Base-by-base conservation (phyloP, 2,797 vertebrate species). In the Rhodeus uyekii region DNA sequence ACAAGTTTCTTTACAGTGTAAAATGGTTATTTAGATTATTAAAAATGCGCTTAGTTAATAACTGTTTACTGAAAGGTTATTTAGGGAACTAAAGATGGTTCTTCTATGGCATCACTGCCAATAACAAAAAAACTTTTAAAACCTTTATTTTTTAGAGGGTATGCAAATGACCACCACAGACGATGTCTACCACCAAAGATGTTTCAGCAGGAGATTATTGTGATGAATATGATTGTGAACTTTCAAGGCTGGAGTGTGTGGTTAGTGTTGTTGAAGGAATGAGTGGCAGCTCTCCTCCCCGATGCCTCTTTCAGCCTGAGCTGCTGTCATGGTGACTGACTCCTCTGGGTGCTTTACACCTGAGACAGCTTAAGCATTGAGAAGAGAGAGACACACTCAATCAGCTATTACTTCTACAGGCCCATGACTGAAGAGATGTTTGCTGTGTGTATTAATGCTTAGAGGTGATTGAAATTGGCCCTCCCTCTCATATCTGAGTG, bases 231-330 rank as follows among this genome's bases (percentile, higher is more conserved):
- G 38, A n/a, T 14, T 34, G 61, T 67, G 39, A 24, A 80, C 74
- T 58, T 46, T 77, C 64, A 22, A 44, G 71, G 39, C 58, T 63
- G 58, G 19, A 53, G 63, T 78, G 55, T 82, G 75, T 80, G 58
- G 82, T 80, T 77, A 81, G 67, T 39, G 61, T 78, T 71, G 60
- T 38, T 53, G 50, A 77, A 44, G 48, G 36, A 39, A 72, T 19
- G 68, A 80, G 67, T 84, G 84, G 77, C 82, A 77, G 82, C 84
- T 82, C 81, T 73, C 64, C 76, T 82, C 42, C 34, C 60, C 4
- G 8, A 68, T 68, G 65, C 75, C 64, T 86, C 58, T 73, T 63
- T 82, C 65, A 81, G 82, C 65, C 60, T 82, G 87, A 90, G 76
- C 88, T 73, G 79, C 78, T 85, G 78, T 81, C 82, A 83, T 53